These are phyloP conservation scores for Neoitamus cyanurus DNA, from an alignment of 2,888 invertebrate species.

Conservation along the genomic window DNA sequence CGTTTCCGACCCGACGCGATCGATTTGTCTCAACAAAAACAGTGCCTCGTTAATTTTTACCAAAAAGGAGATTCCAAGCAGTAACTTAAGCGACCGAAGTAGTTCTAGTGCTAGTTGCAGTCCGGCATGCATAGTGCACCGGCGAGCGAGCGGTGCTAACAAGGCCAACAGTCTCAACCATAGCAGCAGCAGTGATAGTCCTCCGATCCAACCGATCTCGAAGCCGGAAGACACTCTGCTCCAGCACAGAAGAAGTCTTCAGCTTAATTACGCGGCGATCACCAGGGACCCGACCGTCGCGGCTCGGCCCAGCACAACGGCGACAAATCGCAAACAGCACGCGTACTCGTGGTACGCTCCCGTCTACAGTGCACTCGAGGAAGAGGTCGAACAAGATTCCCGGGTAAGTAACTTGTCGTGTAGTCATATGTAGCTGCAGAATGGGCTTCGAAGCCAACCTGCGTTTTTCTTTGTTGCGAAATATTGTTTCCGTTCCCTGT, in stretches of 20 bases:
- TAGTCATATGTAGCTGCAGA: background rate
- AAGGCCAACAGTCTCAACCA: no score
- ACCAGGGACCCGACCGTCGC: conserved; percentile 57
- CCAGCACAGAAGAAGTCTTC: conserved; percentile 62
- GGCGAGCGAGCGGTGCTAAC: conserved; percentile 51
- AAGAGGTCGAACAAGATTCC: conserved; percentile 66
- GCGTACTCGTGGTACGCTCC: conserved; percentile 67
- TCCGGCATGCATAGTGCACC: conserved; percentile 51
- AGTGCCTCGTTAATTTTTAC: conserved; percentile 65
- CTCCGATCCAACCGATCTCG: background rate
- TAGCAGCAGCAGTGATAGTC: conserved; percentile 46
- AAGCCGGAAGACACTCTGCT: background rate
- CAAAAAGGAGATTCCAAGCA: conserved; percentile 59
- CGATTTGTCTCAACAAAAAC: conserved; percentile 63
- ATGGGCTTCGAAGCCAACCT: background rate
- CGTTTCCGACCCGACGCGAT: conserved; percentile 60
- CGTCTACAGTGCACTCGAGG: conserved; percentile 66
- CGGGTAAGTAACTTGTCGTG: conserved; percentile 59
- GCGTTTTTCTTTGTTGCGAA: background rate
- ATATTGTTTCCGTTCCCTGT: background rate
- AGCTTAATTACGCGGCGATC: conserved; percentile 61
- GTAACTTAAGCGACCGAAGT: conserved; percentile 52
- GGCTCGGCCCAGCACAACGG: conserved; percentile 54
- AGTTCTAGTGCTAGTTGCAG: conserved; percentile 8
- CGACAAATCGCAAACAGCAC: conserved; percentile 63